Evolutionary conservation across 2,113 vertebrate species (phyloP).

Genomic region (Cromileptes altivelis): DNA sequence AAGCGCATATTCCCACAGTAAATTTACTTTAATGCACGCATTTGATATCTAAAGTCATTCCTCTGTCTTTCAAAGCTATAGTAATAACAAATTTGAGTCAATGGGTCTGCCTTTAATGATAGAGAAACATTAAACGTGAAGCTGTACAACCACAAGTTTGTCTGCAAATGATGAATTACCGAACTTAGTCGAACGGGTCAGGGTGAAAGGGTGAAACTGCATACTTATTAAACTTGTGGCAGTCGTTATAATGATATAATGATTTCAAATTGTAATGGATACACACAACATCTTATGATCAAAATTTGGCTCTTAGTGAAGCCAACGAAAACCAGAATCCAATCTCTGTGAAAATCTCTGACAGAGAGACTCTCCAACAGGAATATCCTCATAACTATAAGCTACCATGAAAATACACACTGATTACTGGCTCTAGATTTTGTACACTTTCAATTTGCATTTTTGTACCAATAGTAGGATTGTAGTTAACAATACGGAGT

Average conservation of each 20-base stretch:
- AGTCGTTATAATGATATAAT: conserved; percentile 46
- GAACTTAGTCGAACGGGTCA: neutral
- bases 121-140: neutral
- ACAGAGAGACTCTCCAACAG: conserved; percentile 2
- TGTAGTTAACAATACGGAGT: neutral
- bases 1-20: neutral
- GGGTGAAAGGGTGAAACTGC: conserved; percentile 5
- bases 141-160: neutral
- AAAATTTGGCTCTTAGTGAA: conserved; percentile 39
- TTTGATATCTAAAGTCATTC: neutral
- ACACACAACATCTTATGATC: conserved; percentile 31
- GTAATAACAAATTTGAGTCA: neutral
- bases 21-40: neutral
- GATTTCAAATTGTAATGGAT: conserved; percentile 43
- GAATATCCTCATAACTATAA: conserved; percentile 4
- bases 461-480: neutral
- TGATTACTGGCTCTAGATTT: neutral
- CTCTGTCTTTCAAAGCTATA: neutral
- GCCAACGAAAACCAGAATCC: conserved; percentile 55
- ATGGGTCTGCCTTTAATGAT: neutral
- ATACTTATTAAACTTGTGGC: conserved; percentile 55
- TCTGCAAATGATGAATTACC: conserved; percentile 25
- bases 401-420: conserved; percentile 3
- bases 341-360: conserved; percentile 23
- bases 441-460: neutral